Conservation (phyloP, 2,113 vertebrate species). For the Proterorhinus semilunaris region DNA sequence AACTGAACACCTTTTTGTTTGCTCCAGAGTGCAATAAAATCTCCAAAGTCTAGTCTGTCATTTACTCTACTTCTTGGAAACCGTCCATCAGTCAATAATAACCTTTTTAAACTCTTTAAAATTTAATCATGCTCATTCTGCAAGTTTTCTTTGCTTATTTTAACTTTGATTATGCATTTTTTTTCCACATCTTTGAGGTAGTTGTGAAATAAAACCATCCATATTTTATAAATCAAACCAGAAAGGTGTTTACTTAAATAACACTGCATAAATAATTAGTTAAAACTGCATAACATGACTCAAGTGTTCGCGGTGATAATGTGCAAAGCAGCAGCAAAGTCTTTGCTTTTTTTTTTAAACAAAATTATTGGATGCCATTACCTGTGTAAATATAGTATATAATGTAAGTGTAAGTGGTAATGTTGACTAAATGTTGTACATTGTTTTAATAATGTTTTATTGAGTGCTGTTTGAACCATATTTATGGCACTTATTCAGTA, state of each 20-base stretch:
- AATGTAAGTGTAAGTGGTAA: constrained; percentile 23
- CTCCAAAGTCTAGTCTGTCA: background rate
- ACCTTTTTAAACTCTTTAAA: background rate
- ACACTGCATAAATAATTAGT: background rate
- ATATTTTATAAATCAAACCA: background rate
- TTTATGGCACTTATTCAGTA: constrained; percentile 43
- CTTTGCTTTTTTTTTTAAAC: background rate
- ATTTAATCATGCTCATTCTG: background rate
- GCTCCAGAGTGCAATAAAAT: background rate
- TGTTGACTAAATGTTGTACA: constrained; percentile 24
- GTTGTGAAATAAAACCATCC: background rate
- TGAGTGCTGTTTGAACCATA: constrained; percentile 38
- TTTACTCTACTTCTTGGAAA: background rate
- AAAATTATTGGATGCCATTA: constrained; percentile 5
- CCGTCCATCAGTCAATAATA: background rate
- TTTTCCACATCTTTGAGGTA: background rate
- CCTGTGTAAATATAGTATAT: background rate
- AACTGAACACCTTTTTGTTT: background rate
- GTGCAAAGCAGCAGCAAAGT: background rate
- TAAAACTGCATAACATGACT: background rate
- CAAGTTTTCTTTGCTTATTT: background rate
- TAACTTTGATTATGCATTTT: background rate
- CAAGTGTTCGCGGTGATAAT: constrained; percentile 1
- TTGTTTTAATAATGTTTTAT: constrained; percentile 33
- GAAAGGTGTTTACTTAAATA: background rate